Evolutionary conservation across 2,113 vertebrate genomes (phyloP).

Genomic region (Notechis scutatus): DNA sequence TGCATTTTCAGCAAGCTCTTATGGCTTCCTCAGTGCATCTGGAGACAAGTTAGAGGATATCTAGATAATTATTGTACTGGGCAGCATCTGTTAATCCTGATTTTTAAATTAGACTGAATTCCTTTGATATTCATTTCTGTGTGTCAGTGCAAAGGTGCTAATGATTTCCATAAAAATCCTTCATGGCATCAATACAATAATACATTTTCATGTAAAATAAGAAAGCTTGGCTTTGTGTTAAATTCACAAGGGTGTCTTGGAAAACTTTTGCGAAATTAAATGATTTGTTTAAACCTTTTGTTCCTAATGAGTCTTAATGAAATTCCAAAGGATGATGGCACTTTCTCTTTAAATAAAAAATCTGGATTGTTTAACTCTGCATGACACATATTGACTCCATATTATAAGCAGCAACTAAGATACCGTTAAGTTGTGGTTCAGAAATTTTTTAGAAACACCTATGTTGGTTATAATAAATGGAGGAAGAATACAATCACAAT

Average conservation of each 20-base stretch:
- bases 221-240: conserved; percentile 39
- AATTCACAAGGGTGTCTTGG: conserved; percentile 42
- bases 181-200: conserved; percentile 45
- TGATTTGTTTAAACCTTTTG: conserved; percentile 61
- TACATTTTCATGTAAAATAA: conserved; percentile 51
- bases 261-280: conserved; percentile 43
- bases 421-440: conserved; percentile 25
- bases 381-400: conserved; percentile 36
- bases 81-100: conserved; percentile 9
- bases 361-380: conserved; percentile 56
- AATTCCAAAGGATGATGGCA: conserved; percentile 53
- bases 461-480: conserved; percentile 11
- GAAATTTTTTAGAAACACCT: conserved; percentile 24
- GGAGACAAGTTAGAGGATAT: neutral
- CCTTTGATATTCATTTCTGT: conserved; percentile 18
- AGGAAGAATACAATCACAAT: neutral
- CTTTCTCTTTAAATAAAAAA: conserved; percentile 51
- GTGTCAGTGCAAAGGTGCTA: conserved; percentile 43
- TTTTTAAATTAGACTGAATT: neutral
- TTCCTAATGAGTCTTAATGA: conserved; percentile 58
- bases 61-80: neutral
- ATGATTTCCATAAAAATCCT: conserved; percentile 40
- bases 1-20: neutral
- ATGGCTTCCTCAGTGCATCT: neutral
- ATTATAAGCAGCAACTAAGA: conserved; percentile 35